Percentiles rank a stretch among this genome's conserved stretches.
phyloP scores from a whole-genome alignment of 2,113 vertebrate species.

The Hypomesus transpacificus region DNA sequence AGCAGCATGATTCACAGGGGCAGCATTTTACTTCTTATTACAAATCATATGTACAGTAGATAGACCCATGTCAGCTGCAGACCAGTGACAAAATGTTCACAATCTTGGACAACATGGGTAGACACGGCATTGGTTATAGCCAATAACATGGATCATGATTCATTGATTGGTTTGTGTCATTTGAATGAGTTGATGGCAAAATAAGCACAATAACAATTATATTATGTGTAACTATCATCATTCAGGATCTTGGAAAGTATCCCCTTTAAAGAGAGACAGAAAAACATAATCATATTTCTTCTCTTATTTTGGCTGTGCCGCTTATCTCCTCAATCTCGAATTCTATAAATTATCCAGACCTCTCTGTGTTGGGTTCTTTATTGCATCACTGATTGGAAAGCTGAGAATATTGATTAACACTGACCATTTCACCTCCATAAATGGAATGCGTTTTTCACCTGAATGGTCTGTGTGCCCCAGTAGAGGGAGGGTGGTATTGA shows the following conservation, averaged over 20 bases:
- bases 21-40: slow-evolving; percentile 1
- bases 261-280: not conserved
- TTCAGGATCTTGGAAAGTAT: too few relatives aligned
- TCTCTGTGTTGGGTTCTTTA: not conserved
- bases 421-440: slow-evolving; percentile 21
- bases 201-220: too few relatives aligned
- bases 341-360: slow-evolving; percentile 24
- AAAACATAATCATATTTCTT: slow-evolving; percentile 6
- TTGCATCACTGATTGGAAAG: slow-evolving; percentile 20
- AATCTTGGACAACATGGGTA: too few relatives aligned
- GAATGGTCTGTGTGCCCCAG: slow-evolving; percentile 14
- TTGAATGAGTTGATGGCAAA: too few relatives aligned
- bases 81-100: too few relatives aligned
- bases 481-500: not conserved
- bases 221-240: too few relatives aligned
- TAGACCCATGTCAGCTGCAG: too few relatives aligned
- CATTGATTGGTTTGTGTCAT: too few relatives aligned
- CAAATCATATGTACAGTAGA: slow-evolving; percentile 1
- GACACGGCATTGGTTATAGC: too few relatives aligned
- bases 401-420: slow-evolving; percentile 37
- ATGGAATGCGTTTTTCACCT: slow-evolving; percentile 22
- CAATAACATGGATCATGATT: too few relatives aligned
- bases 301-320: too few relatives aligned
- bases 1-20: not conserved
- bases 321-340: slow-evolving; percentile 14